phyloP scores from a whole-genome alignment of 2,797 vertebrate genomes.

The Menidia menidia region DNA sequence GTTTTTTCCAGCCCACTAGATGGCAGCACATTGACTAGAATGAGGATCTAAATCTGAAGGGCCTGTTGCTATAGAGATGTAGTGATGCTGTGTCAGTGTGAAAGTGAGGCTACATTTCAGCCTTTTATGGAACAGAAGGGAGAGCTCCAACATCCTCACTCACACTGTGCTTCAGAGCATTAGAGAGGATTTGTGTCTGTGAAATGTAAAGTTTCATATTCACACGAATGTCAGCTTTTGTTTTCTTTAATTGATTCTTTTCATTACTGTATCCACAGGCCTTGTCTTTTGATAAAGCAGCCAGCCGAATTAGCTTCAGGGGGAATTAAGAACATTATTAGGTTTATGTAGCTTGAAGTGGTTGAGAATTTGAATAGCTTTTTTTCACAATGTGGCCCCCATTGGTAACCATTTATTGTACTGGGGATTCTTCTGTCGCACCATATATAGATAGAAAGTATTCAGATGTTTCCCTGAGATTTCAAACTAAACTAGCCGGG shows the following conservation, averaged over 20 bases:
- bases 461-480: background rate
- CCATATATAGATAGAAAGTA: background rate
- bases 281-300: slow-evolving; percentile 35
- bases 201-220: slow-evolving; percentile 35
- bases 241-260: background rate
- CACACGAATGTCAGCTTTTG: slow-evolving; percentile 18
- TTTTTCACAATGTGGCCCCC: background rate
- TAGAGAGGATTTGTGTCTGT: slow-evolving; percentile 36
- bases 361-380: slow-evolving; percentile 5
- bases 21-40: slow-evolving; percentile 57
- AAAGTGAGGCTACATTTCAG: slow-evolving; percentile 37
- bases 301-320: slow-evolving; percentile 21
- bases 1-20: slow-evolving; percentile 58
- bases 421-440: background rate
- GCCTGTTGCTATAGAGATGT: slow-evolving; percentile 72
- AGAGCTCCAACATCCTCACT: slow-evolving; percentile 40
- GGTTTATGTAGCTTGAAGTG: slow-evolving; percentile 27
- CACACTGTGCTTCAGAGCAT: slow-evolving; percentile 30
- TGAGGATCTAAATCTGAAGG: slow-evolving; percentile 28
- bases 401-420: background rate
- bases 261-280: slow-evolving; percentile 8
- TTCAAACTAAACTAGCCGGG: background rate
- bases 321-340: slow-evolving; percentile 9
- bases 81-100: slow-evolving; percentile 54
- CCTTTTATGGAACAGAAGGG: slow-evolving; percentile 66